phyloP scores from a whole-genome alignment of 2,113 vertebrate genomes.

The Misgurnus anguillicaudatus region DNA sequence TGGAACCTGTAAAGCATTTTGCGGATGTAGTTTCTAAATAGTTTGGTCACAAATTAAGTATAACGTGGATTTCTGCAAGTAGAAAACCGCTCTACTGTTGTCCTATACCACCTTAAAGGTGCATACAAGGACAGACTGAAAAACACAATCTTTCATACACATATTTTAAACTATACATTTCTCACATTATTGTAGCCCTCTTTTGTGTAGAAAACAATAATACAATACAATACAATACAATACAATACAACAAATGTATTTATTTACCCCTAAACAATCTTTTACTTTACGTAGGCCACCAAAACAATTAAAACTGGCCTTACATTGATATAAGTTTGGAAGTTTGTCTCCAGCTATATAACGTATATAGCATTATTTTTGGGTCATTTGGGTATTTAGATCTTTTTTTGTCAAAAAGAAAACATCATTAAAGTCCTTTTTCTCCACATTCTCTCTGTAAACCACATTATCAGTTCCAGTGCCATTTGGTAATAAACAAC shows the following conservation, averaged over 20 bases:
- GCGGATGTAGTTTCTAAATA: slow-evolving; percentile 57
- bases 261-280: slow-evolving; percentile 16
- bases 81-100: no score
- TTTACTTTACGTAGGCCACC: slow-evolving; percentile 23
- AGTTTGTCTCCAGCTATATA: no score
- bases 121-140: slow-evolving; percentile 32
- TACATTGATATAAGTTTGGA: neutral
- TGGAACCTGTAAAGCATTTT: slow-evolving; percentile 59
- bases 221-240: no score
- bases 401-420: slow-evolving; percentile 24
- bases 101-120: slow-evolving; percentile 22
- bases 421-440: neutral
- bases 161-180: slow-evolving; percentile 52
- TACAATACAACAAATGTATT: slow-evolving; percentile 18
- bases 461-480: slow-evolving; percentile 70
- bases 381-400: slow-evolving; percentile 5
- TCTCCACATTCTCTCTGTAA: slow-evolving; percentile 33
- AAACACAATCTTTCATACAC: slow-evolving; percentile 56
- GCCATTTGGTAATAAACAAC: slow-evolving; percentile 60
- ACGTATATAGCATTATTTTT: neutral
- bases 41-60: slow-evolving; percentile 56
- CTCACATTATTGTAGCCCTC: slow-evolving; percentile 33
- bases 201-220: slow-evolving; percentile 29
- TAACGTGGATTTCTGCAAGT: slow-evolving; percentile 51
- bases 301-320: slow-evolving; percentile 21